A percentile compares a stretch with the other conserved stretches of the same genome.
phyloP scores from a whole-genome alignment of 2,888 invertebrate genomes.

The Onchidella celtica region DNA sequence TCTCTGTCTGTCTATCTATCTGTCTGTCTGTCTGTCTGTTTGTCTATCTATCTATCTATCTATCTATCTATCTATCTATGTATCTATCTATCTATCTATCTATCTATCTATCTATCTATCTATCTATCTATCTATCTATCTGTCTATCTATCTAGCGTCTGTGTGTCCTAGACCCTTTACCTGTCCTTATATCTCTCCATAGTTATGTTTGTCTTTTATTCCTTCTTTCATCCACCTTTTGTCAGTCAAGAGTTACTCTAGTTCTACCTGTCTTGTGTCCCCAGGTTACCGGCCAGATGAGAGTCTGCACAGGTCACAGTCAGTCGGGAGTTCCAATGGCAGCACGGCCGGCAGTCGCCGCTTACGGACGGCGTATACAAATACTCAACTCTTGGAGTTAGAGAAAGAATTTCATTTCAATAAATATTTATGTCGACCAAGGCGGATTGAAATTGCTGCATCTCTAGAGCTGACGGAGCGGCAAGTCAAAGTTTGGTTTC shows the following conservation, averaged over 20 bases:
- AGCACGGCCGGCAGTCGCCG: constrained; percentile 78
- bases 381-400: constrained; percentile 89
- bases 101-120: background rate
- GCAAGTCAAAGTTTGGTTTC: constrained; percentile 98
- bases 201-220: background rate
- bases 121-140: background rate
- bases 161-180: background rate
- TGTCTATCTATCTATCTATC: background rate
- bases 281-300: constrained; percentile 16
- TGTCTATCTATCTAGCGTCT: background rate
- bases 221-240: background rate
- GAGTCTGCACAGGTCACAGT: background rate
- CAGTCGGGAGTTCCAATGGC: background rate
- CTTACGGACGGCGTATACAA: constrained; percentile 90
- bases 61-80: constrained; percentile 8
- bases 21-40: background rate
- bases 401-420: constrained; percentile 90
- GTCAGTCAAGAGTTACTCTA: too few relatives aligned
- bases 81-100: constrained; percentile 4
- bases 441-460: constrained; percentile 89
- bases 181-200: background rate
- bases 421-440: constrained; percentile 88
- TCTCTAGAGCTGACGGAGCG: constrained; percentile 87
- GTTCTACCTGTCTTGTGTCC: too few relatives aligned
- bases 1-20: constrained; percentile 1